Evolutionary conservation across 2,797 vertebrate species (phyloP).

Genomic region (Pipistrellus pipistrellus): DNA sequence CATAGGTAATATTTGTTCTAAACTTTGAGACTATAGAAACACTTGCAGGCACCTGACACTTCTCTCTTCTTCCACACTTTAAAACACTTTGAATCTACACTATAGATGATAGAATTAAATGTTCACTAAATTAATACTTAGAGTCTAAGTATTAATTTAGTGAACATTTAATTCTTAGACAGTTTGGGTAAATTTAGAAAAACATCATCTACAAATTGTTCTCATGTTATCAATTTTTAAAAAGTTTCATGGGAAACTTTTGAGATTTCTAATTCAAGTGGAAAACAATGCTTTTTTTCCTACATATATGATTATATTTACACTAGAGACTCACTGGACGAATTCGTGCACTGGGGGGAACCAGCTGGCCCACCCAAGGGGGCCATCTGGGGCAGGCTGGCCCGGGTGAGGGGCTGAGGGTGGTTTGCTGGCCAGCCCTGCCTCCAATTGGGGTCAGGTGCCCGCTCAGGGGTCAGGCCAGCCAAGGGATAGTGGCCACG

Average conservation of each 20-base stretch:
- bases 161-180: background rate
- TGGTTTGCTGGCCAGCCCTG: no score
- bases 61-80: background rate
- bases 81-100: background rate
- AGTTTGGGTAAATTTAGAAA: background rate
- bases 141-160: no score
- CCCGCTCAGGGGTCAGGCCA: accelerated
- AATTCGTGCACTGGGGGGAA: no score
- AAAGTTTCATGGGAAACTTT: background rate
- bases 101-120: background rate
- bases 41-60: background rate
- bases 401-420: accelerated
- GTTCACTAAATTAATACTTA: background rate
- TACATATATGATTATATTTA: background rate
- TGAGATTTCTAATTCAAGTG: background rate
- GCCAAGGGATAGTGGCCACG: no score
- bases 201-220: background rate
- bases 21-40: background rate
- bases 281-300: background rate
- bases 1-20: background rate
- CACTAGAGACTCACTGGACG: no score
- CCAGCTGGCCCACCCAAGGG: no score
- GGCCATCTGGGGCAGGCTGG: no score
- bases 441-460: no score
- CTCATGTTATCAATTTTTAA: background rate